phyloP scores from a whole-genome alignment of 23 tunicate species.

The Ascidia mentula region DNA sequence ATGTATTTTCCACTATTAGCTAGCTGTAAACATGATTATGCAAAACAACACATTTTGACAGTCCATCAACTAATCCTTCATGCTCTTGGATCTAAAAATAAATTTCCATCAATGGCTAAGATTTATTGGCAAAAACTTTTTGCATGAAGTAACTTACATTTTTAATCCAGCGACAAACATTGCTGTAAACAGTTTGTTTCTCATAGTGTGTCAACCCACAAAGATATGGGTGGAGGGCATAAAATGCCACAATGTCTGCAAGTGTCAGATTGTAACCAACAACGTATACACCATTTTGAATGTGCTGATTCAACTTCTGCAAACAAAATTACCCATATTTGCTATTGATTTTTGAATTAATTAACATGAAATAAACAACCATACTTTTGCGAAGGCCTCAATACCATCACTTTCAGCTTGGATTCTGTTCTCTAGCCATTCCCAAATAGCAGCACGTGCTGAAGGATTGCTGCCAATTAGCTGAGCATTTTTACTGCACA shows the following conservation, averaged over 20 bases:
- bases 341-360: no score
- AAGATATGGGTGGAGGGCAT: not conserved
- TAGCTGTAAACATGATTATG: constrained; percentile 5
- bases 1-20: not conserved
- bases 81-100: not conserved
- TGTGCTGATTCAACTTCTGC: not conserved
- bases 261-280: not conserved
- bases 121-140: not conserved
- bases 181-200: not conserved
- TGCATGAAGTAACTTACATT: not conserved
- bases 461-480: not conserved
- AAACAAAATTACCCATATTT: not conserved
- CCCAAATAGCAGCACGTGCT: not conserved
- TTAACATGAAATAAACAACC: no score
- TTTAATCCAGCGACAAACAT: constrained; percentile 4
- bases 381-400: not conserved
- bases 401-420: not conserved
- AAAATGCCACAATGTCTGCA: not conserved
- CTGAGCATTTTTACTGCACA: not conserved
- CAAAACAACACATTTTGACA: not conserved
- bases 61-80: not conserved
- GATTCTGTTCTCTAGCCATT: not conserved
- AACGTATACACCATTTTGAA: not conserved
- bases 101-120: no score
- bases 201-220: not conserved